Base-by-base conservation (phyloP, 2,797 vertebrate genomes). In the Cynodonichthys magdalenae region DNA sequence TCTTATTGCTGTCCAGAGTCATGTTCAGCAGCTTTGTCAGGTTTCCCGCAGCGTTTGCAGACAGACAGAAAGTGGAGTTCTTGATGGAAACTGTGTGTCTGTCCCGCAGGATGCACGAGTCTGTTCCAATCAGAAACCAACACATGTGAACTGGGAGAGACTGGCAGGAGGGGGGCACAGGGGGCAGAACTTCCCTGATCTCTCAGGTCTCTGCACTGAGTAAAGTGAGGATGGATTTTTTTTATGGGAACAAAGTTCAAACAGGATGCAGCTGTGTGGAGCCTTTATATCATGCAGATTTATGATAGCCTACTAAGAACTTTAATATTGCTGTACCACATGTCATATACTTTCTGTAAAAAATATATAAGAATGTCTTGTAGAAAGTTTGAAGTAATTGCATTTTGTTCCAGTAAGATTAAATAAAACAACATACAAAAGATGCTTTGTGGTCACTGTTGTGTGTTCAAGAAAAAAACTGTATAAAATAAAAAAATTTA, bases 51-150 rank as follows among this genome's bases (percentile, higher is more conserved):
- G 95, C 90, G 74, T 95, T 95, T 53, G 96, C 95, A n/a, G 94
- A 94, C 92, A 96, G 90, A 84, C 97, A 99, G 90, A 96, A 97
- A 6, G 94, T 93, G 0, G 94, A 94, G 90, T 99, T 98, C 93
- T 94, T 97, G 84, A 99, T 92, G 61, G 96, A 95, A 53, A 95
- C 90, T 85, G 94, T 92, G 75, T 96, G 96, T 62, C 93, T 95
- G 50, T 97, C 94, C 45, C 92, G 88, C 74, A 96, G 80, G 72
- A 98, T 93, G 85, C 97, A 99, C 18, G 96, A 88, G 91, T 98
- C 97, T 99, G 90, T 81, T 81, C 71, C 79, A 79, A 87, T 84
- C 72, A 88, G 55, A 91, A 77, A 81, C 42, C 84, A 82, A 76
- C 77, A 86, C 63, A 83, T 20, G 46, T 86, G 63, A 84, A 49